Evolutionary conservation across 2,113 vertebrate genomes (phyloP).

Genomic region (Diphyllodes magnificus): DNA sequence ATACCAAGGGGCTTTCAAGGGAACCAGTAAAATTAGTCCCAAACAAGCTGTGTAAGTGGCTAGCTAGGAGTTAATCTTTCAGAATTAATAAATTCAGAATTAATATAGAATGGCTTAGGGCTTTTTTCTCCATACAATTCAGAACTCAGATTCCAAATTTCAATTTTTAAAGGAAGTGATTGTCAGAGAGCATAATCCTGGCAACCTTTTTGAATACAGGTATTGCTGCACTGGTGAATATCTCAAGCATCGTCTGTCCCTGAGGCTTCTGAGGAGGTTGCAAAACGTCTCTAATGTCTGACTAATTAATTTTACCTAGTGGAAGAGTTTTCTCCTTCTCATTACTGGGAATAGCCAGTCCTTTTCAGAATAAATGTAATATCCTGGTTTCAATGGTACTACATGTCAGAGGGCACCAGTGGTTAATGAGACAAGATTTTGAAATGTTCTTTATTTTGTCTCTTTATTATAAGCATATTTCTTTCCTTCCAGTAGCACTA

Average conservation of each 20-base stretch:
- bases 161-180: not conserved
- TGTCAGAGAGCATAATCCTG: not conserved
- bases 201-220: not conserved
- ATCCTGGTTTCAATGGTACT: not conserved
- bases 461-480: not conserved
- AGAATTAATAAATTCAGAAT: not conserved
- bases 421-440: not conserved
- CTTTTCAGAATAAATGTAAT: not conserved
- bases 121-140: not conserved
- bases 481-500: not conserved
- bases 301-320: not conserved
- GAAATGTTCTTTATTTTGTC: not conserved
- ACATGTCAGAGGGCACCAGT: not conserved
- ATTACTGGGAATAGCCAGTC: not conserved
- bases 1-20: not conserved
- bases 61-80: not conserved
- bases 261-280: not conserved
- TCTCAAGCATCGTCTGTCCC: not conserved
- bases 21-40: not conserved
- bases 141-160: not conserved
- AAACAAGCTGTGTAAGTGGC: not conserved
- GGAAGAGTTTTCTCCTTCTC: not conserved
- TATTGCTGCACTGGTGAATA: not conserved
- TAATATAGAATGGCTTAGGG: not conserved
- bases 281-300: not conserved